Conservation (phyloP, 2,888 invertebrate genomes). For the Lochmaea capreae region DNA sequence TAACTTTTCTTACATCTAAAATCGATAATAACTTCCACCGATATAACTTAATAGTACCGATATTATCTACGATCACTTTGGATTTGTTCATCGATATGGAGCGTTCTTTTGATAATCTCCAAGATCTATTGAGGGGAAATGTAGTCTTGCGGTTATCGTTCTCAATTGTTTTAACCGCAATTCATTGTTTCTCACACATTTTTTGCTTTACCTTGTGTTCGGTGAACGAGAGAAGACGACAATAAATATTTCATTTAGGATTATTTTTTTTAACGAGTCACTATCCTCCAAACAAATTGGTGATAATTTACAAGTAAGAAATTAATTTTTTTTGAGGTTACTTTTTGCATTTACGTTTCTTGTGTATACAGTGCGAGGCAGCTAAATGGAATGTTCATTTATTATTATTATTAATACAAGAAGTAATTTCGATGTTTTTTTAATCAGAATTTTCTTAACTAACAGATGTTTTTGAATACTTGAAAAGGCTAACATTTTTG, state of each 20-base stretch:
- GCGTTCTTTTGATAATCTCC: slow-evolving; percentile 21
- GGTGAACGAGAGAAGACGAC: slow-evolving; percentile 26
- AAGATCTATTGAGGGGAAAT: slow-evolving; percentile 29
- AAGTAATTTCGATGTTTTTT: neutral
- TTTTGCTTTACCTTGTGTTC: slow-evolving; percentile 19
- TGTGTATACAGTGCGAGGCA: neutral
- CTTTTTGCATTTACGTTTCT: neutral
- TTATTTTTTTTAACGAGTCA: neutral
- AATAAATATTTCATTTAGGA: slow-evolving; percentile 3
- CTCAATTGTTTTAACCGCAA: slow-evolving; percentile 51
- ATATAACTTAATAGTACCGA: neutral
- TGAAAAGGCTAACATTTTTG: too few relatives aligned
- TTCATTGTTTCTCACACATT: slow-evolving; percentile 51
- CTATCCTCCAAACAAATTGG: neutral
- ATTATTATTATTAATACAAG: neutral
- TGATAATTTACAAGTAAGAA: neutral
- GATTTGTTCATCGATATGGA: slow-evolving; percentile 12
- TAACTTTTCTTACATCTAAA: neutral
- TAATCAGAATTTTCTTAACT: too few relatives aligned
- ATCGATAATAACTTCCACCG: neutral
- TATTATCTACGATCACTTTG: neutral
- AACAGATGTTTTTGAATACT: too few relatives aligned
- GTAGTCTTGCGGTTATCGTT: slow-evolving; percentile 46
- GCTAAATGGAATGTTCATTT: neutral
- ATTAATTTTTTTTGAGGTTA: neutral